Percentiles rank a stretch among this genome's conserved stretches.
phyloP scores from a whole-genome alignment of 2,113 vertebrate species.

The Gallinago jamesoni region DNA sequence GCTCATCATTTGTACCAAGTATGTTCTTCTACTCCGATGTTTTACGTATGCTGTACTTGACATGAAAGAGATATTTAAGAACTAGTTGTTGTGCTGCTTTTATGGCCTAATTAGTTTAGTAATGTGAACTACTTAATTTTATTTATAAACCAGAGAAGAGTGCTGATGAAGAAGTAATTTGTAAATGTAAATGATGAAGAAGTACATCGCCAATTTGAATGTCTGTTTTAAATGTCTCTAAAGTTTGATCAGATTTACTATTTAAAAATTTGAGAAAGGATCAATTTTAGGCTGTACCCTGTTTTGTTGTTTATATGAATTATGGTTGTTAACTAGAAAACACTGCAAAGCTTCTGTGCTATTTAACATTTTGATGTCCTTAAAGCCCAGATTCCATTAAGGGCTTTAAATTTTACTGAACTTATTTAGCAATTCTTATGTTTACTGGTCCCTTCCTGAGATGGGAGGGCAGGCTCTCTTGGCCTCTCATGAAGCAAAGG shows the following conservation, averaged over 20 bases:
- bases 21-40: neutral
- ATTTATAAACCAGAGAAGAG: constrained; percentile 38
- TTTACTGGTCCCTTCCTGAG: neutral
- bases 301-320: neutral
- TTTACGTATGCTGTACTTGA: neutral
- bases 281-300: neutral
- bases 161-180: neutral
- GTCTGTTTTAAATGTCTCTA: neutral
- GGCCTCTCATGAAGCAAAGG: neutral
- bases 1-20: neutral
- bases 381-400: neutral
- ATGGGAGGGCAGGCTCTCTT: neutral
- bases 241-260: neutral
- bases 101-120: constrained; percentile 23
- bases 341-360: neutral
- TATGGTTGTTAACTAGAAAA: neutral
- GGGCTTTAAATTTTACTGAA: neutral
- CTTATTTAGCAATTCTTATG: neutral
- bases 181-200: no score
- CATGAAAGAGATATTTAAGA: neutral
- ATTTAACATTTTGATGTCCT: neutral
- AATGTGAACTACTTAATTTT: constrained; percentile 13
- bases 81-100: neutral
- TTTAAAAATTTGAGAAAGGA: neutral
- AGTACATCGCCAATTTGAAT: neutral